These are phyloP conservation scores for Ophthalmotilapia sp. DNA, from an alignment of 2,113 vertebrate species.

Conservation along the genomic window DNA sequence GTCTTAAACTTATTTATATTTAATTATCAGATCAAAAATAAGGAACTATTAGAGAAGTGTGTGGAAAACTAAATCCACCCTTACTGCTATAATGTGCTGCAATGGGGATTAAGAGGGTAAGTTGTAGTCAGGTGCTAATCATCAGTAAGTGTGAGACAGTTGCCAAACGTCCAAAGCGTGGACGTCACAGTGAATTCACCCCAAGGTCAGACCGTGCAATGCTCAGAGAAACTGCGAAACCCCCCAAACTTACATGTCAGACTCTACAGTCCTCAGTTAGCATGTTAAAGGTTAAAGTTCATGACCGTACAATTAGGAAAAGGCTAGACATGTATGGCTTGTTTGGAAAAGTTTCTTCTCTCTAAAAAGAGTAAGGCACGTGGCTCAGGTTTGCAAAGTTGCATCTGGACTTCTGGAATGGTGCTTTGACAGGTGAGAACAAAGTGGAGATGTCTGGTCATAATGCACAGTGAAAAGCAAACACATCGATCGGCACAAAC, in stretches of 20 bases:
- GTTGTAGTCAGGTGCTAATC: neutral
- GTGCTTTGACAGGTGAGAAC: neutral
- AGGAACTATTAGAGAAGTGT: neutral
- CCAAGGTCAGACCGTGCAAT: neutral
- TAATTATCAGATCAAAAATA: neutral
- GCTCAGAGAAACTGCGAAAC: neutral
- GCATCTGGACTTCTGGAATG: neutral
- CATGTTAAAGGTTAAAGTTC: neutral
- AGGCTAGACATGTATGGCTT: neutral
- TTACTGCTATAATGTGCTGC: neutral
- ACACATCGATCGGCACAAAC: neutral
- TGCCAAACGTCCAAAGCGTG: neutral
- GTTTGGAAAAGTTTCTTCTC: neutral
- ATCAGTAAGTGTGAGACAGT: neutral
- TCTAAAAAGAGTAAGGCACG: neutral
- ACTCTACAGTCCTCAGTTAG: fast-evolving
- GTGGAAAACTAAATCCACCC: neutral
- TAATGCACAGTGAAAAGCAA: neutral
- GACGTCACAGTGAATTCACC: neutral
- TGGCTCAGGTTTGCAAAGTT: neutral
- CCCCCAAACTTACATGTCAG: fast-evolving
- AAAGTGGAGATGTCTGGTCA: neutral
- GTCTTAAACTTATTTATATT: neutral
- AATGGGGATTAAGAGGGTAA: neutral
- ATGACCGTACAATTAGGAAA: neutral